phyloP scores from a whole-genome alignment of 2,888 invertebrate genomes.

The Melanargia galathea region DNA sequence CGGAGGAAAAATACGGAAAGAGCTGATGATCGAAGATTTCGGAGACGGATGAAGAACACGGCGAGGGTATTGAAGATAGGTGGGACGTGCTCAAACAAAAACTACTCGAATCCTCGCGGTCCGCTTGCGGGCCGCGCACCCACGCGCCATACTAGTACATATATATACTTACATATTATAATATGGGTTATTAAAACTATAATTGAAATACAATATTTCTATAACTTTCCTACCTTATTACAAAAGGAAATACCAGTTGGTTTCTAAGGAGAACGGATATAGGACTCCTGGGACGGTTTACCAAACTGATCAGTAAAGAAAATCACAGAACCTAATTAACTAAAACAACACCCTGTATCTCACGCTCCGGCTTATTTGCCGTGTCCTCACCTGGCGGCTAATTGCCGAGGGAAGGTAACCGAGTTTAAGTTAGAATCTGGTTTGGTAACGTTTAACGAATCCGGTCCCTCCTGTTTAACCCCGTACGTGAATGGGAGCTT shows the following conservation, averaged over 20 bases:
- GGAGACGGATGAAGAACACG: too few relatives aligned
- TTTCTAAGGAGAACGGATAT: neutral
- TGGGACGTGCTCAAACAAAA: too few relatives aligned
- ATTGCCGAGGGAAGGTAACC: conserved; percentile 67
- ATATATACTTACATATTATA: too few relatives aligned
- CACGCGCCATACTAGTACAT: too few relatives aligned
- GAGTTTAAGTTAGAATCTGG: conserved; percentile 74
- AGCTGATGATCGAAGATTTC: too few relatives aligned
- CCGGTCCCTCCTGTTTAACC: conserved; percentile 66
- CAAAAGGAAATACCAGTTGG: conserved; percentile 1
- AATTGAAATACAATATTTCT: too few relatives aligned
- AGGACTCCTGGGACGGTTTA: conserved; percentile 18
- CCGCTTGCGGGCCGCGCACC: too few relatives aligned
- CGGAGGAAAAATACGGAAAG: too few relatives aligned
- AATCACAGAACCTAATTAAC: conserved; percentile 38
- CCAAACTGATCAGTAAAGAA: conserved; percentile 35
- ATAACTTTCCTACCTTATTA: neutral
- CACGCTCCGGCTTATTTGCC: conserved; percentile 50
- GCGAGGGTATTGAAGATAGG: too few relatives aligned
- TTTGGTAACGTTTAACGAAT: conserved; percentile 74
- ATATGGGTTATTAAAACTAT: neutral
- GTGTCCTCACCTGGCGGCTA: conserved; percentile 67
- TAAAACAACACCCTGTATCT: conserved; percentile 39
- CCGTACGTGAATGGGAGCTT: conserved; percentile 44
- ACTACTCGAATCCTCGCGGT: too few relatives aligned